Base-by-base conservation (phyloP, 2,113 vertebrate species). In the Sander lucioperca region DNA sequence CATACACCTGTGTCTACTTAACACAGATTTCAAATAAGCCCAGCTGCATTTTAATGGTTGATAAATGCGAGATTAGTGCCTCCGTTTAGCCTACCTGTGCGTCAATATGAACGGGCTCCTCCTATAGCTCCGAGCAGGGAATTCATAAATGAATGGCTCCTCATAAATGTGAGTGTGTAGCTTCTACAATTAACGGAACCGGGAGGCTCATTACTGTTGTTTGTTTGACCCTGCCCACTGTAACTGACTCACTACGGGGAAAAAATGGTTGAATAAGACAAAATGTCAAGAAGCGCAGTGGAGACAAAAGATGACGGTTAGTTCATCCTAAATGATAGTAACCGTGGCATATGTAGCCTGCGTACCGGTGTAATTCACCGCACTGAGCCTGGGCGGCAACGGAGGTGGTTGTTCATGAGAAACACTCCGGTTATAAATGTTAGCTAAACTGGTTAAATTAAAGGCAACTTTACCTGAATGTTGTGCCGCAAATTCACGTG, bases 301-400 rank as follows among this genome's bases (percentile, higher is more conserved):
- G 51, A 83, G 85, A 93, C 91, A 94, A 90, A 88, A 93, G 92
- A 88, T 81, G 87, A 90, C 78, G 91, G 85, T 87, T 81, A 51
- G 47, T 88, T 77, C 54, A 59, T 70, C 66, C 79, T 39, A 54
- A 79, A 63, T 82, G 85, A 86, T 61, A 27, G 65, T 78, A 72
- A 58, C 69, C 77, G 57, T 4, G 23, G 53, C 39, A 18, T 27
- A 25, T n/a, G 79, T 6, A 33, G 48, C 21, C 71, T 43, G 45
- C 45, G 54, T 33, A 11, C 85, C 79, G 84, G 74, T 51, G 80
- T 2, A 30, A 54, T 56, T 18, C 51, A 58, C 13, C 54, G 78
- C 56, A 6, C 39, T 21, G 74, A 73, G 74, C 71, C 73, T 81
- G 57, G 57, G 78, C 80, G 56, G 88, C 27, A 21, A 7, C 72